phyloP scores from a whole-genome alignment of 2,888 invertebrate species.

The Drosophila suboccidentalis region DNA sequence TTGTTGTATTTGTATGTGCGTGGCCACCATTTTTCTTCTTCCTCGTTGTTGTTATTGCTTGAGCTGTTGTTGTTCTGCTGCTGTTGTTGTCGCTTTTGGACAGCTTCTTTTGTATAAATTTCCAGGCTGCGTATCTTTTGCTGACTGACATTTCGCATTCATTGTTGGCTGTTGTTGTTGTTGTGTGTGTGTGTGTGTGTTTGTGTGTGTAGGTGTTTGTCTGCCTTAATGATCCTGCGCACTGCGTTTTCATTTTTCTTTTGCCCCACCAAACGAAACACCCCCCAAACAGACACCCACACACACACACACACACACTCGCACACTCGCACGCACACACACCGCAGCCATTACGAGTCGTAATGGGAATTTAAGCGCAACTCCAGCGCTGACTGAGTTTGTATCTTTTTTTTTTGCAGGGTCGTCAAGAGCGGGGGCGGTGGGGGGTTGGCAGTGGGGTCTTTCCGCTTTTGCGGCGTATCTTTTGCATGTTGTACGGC shows the following conservation, averaged over 20 bases:
- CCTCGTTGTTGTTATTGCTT: conserved; percentile 22
- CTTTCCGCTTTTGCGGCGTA: conserved; percentile 77
- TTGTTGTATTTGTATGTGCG: conserved; percentile 39
- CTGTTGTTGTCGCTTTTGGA: conserved; percentile 43
- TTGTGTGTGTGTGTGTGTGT: conserved; percentile 26
- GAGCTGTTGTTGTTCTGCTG: conserved; percentile 14
- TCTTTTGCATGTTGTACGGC: conserved; percentile 77
- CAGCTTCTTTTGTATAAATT: conserved; percentile 72
- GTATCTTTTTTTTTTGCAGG: conserved; percentile 42
- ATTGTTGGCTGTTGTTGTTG: conserved; percentile 45
- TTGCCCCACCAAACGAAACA: conserved; percentile 35
- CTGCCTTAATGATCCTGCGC: conserved; percentile 82
- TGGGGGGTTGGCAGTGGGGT: conserved; percentile 36
- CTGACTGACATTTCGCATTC: conserved; percentile 73
- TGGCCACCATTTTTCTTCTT: conserved; percentile 60
- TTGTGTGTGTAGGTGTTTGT: conserved; percentile 49
- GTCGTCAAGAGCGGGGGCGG: not conserved
- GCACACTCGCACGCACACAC: conserved; percentile 38
- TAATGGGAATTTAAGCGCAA: conserved; percentile 82
- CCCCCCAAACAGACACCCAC: conserved; percentile 34
- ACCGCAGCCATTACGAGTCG: conserved; percentile 80
- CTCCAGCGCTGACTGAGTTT: conserved; percentile 59
- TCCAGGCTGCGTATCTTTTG: conserved; percentile 64
- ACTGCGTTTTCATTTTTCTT: conserved; percentile 79
- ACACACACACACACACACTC: conserved; percentile 37